A percentile compares a stretch with the other conserved stretches of the same genome.
These are phyloP conservation scores for Chrysolina haemoptera DNA, from an alignment of 2,888 invertebrate species.

Conservation along the genomic window DNA sequence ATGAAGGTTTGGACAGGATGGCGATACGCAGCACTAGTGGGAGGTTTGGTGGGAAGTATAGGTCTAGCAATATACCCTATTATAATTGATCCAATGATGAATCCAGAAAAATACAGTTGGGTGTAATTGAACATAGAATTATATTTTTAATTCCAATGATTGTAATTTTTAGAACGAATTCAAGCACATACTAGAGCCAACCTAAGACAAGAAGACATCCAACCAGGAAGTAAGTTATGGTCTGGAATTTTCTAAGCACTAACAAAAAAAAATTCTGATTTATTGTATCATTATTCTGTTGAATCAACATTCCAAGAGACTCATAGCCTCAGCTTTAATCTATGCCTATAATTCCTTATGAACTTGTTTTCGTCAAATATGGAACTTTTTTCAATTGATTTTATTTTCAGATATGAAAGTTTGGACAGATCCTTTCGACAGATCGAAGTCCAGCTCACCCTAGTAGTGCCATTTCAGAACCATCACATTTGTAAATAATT, in stretches of 20 bases:
- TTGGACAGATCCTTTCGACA: constrained; percentile 72
- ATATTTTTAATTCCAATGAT: neutral
- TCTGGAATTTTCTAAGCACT: no score
- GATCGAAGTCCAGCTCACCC: constrained; percentile 62
- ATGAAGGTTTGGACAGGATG: constrained; percentile 70
- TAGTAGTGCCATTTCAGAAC: neutral
- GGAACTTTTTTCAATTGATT: constrained; percentile 6
- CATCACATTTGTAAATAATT: constrained; percentile 3
- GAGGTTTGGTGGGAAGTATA: constrained; percentile 73
- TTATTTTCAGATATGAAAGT: constrained; percentile 72
- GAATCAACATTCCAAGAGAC: no score
- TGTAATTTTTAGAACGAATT: constrained; percentile 65
- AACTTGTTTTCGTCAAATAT: no score
- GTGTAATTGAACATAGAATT: constrained; percentile 58
- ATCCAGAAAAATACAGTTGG: constrained; percentile 75
- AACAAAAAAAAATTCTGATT: no score
- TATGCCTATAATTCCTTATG: no score
- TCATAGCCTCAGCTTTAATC: no score
- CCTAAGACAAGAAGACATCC: constrained; percentile 72
- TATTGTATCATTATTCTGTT: no score
- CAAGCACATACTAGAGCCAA: constrained; percentile 71
- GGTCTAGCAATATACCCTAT: constrained; percentile 75
- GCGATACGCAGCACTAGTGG: constrained; percentile 73
- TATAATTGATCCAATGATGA: constrained; percentile 75
- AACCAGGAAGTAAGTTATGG: constrained; percentile 72